phyloP scores from a whole-genome alignment of 1,140 invertebrate species.

The Cataglyphis hispanica region DNA sequence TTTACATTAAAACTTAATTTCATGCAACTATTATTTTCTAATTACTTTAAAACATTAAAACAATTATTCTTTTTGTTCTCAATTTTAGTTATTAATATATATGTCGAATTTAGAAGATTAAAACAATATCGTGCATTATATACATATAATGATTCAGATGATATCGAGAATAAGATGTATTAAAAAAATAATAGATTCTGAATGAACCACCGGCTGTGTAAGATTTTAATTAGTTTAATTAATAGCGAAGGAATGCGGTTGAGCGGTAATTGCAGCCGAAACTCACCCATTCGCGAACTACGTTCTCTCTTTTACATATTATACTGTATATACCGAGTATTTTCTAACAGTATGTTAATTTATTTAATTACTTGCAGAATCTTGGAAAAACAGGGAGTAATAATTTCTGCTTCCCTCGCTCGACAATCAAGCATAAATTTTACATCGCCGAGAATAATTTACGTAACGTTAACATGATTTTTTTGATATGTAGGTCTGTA shows the following conservation, averaged over 20 bases:
- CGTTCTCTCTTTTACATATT: background rate
- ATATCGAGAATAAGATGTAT: background rate
- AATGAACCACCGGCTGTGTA: background rate
- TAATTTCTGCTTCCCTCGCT: constrained; percentile 37
- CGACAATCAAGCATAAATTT: constrained; percentile 47
- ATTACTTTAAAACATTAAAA: constrained; percentile 3
- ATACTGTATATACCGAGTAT: constrained; percentile 7
- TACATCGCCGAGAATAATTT: constrained; percentile 21
- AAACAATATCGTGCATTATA: background rate
- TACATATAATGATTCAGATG: constrained; percentile 10
- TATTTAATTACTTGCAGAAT: constrained; percentile 44
- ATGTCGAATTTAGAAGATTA: background rate
- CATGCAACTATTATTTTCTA: background rate
- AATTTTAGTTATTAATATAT: background rate
- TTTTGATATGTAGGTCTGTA: background rate
- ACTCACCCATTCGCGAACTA: constrained; percentile 9
- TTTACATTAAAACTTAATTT: background rate
- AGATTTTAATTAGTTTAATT: constrained; percentile 57
- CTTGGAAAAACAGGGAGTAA: constrained; percentile 15
- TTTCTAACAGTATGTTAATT: constrained; percentile 39
- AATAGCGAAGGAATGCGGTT: constrained; percentile 3
- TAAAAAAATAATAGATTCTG: background rate
- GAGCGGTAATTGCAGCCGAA: constrained; percentile 2
- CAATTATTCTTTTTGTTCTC: background rate
- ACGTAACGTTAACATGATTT: constrained; percentile 2